Evolutionary conservation across 2,888 invertebrate genomes (phyloP).

Genomic region (Euproctis similis): DNA sequence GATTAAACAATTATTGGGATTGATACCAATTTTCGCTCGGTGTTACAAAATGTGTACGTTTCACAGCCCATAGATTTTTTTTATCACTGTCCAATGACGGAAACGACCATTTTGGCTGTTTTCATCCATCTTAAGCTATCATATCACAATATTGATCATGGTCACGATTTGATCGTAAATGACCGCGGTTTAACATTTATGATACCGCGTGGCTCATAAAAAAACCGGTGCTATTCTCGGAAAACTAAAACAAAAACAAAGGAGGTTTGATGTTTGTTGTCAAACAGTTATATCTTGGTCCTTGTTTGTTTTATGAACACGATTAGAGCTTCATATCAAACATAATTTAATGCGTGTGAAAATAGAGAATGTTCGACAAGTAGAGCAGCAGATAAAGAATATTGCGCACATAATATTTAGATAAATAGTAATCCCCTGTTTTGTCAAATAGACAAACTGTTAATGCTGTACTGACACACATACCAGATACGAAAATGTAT

Average conservation of each 20-base stretch:
- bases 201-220: constrained; percentile 1
- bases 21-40: not conserved
- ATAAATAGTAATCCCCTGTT: constrained; percentile 4
- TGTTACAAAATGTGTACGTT: not conserved
- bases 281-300: constrained; percentile 9
- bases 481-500: no score
- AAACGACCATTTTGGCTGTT: not conserved
- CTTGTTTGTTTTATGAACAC: constrained; percentile 6
- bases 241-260: not conserved
- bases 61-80: not conserved
- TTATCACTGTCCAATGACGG: not conserved
- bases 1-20: constrained; percentile 1
- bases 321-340: constrained; percentile 11
- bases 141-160: constrained; percentile 2
- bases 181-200: not conserved
- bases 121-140: not conserved
- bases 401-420: constrained; percentile 2
- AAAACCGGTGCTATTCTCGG: constrained; percentile 2
- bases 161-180: constrained; percentile 6
- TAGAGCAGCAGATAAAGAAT: constrained; percentile 15
- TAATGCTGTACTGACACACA: no score
- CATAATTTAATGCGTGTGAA: constrained; percentile 10
- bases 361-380: constrained; percentile 12
- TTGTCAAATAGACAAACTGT: not conserved
- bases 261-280: constrained; percentile 10